Evolutionary conservation across 2,888 invertebrate species (phyloP), one percentile per base, ranked within the genome.

Genomic region (Scotopteryx bipunctaria): DNA sequence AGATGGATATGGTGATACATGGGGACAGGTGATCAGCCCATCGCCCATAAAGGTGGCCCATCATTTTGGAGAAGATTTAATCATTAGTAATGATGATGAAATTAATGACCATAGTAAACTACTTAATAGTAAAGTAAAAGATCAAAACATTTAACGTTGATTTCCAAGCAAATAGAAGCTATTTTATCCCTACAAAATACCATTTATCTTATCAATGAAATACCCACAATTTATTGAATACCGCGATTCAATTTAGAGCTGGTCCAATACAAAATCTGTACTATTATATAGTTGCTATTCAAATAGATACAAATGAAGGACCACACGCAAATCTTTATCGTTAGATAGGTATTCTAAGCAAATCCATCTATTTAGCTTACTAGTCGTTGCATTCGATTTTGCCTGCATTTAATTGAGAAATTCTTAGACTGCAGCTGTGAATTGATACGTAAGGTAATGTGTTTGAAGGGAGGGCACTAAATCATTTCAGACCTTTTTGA

Each of bases 281-380:
- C 42, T 14, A 36, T 42, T 42, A n/a, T n/a, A n/a, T n/a, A n/a
- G n/a, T n/a, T n/a, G n/a, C n/a, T n/a, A n/a, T n/a, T n/a, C n/a
- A n/a, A n/a, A n/a, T n/a, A n/a, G n/a, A n/a, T 15, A 45, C 36
- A 43, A 41, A 45, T 41, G 48, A 29, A 48, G 27, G 60, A 57
- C 60, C 60, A 55, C 60, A 57, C 58, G 51, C 58, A 62, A 57
- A 11, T 27, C 21, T 32, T 43, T 37, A 31, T 37, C 23, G 19
- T 14, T 37, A 42, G 31, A 27, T 42, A 44, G 32, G 15, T 50
- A 65, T 67, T 64, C 56, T 58, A 63, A 58, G 64, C 49, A 54
- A 63, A 66, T 56, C 55, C 45, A 51, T 51, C 54, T 50, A n/a
- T 45, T 52, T n/a, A n/a, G 16, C 17, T 8, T 5, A 31, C 36